Evolutionary conservation across 2,797 vertebrate genomes (phyloP).

Genomic region (Lepilemur ruficaudatus): DNA sequence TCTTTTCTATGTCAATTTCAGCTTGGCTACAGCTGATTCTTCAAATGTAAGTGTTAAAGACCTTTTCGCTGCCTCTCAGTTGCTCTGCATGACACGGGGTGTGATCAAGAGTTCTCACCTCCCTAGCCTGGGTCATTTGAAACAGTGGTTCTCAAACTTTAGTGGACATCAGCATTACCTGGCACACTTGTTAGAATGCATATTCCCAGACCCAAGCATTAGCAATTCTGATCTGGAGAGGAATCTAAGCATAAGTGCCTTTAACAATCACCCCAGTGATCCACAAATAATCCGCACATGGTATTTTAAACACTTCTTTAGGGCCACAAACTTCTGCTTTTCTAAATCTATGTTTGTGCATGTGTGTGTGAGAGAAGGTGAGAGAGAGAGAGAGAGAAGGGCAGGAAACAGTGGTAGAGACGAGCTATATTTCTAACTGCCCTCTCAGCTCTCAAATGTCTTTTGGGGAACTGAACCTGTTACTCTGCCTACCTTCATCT

Average conservation of each 20-base stretch:
- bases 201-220: background rate
- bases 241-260: background rate
- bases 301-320: background rate
- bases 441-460: background rate
- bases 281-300: background rate
- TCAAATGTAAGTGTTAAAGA: slow-evolving; percentile 47
- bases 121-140: background rate
- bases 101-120: background rate
- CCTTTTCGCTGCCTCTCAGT: background rate
- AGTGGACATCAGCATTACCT: background rate
- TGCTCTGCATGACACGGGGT: background rate
- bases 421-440: background rate
- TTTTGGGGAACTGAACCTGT: background rate
- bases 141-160: background rate
- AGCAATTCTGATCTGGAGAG: background rate
- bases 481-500: background rate
- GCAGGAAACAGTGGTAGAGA: background rate
- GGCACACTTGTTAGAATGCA: background rate
- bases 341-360: background rate
- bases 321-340: background rate
- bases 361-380: background rate
- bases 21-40: slow-evolving; percentile 55
- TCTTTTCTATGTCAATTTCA: slow-evolving; percentile 54
- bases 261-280: background rate
- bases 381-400: background rate